Conservation (phyloP, 2,113 vertebrate genomes). For the Semnornis frantzii region DNA sequence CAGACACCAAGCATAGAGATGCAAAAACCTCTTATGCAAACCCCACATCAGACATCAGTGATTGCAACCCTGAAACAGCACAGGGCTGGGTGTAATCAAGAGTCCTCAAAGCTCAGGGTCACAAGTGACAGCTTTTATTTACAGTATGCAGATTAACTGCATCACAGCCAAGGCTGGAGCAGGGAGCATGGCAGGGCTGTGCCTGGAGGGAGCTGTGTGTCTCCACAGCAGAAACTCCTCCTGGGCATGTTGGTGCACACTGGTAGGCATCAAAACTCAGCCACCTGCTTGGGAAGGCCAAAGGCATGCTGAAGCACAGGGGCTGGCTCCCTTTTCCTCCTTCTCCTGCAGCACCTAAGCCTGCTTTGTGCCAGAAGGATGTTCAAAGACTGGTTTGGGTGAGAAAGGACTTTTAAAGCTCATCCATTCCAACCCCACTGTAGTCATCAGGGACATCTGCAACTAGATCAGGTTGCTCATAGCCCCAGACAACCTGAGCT, state of each 20-base stretch:
- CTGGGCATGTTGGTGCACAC: accelerated
- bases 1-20: background rate
- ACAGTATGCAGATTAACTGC: background rate
- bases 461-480: background rate
- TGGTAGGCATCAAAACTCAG: accelerated
- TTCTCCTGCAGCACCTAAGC: background rate
- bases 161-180: background rate
- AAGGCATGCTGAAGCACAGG: accelerated
- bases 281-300: background rate
- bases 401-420: background rate
- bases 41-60: accelerated
- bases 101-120: constrained; percentile 24
- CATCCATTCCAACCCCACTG: background rate
- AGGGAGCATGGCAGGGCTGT: background rate
- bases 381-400: background rate
- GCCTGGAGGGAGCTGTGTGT: too few species aligned
- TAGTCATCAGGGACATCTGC: background rate
- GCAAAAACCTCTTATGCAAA: background rate
- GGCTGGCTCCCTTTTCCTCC: background rate
- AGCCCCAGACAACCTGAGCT: background rate
- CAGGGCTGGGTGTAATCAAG: background rate
- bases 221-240: background rate
- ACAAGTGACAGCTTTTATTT: background rate
- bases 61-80: background rate
- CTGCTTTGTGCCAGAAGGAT: accelerated